Evolutionary conservation across 2,797 vertebrate species (phyloP), one percentile per base, ranked within the genome.

Genomic region (Acipenser oxyrinchus): DNA sequence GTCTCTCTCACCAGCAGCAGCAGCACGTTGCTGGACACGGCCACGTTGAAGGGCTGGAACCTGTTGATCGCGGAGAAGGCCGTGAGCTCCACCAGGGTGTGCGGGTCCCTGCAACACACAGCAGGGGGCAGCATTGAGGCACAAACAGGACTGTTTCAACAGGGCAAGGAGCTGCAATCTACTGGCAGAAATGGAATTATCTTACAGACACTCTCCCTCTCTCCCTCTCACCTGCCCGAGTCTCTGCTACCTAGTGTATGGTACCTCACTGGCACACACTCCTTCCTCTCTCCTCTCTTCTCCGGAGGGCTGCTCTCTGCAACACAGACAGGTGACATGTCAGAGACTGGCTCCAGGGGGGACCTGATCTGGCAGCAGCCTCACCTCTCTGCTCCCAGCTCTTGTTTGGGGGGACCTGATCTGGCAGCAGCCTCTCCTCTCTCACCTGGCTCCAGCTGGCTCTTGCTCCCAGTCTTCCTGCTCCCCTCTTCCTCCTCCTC

Each of bases 11-110:
- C 95, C 94, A 97, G 86, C 48, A 99, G 88, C 72, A 99, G 88
- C 58, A 99, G 89, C 1, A 97, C 94, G 0, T 96, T 98, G 85
- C 94, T 98, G 77, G 94, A 98, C 70, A 98, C 84, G n/a, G 96
- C 93, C 60, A 97, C 95, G 0, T 97, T 97, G 80, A 98, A 98
- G 1, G 96, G 96, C 78, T 98, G 95, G 83, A 98, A 98, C 71
- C 96, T 91, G 88, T 98, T 98, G 80, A 98, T 92, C 68, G 95
- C 91, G 0, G 93, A 86, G 12, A 98, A 98, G 57, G 94, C 90
- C 0, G 88, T 96, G 23, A 98, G 87, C 79, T 98, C 95, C 77
- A 98, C 95, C 2, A 98, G 85, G 0, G 94, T 98, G 81, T 95
- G 95, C 2, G 93, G 90, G 80, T 88, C 96, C 83, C 96, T 98